Evolutionary conservation across 1,140 invertebrate species (phyloP), one percentile per base, ranked within the genome.

Genomic region (Triops longicaudatus): DNA sequence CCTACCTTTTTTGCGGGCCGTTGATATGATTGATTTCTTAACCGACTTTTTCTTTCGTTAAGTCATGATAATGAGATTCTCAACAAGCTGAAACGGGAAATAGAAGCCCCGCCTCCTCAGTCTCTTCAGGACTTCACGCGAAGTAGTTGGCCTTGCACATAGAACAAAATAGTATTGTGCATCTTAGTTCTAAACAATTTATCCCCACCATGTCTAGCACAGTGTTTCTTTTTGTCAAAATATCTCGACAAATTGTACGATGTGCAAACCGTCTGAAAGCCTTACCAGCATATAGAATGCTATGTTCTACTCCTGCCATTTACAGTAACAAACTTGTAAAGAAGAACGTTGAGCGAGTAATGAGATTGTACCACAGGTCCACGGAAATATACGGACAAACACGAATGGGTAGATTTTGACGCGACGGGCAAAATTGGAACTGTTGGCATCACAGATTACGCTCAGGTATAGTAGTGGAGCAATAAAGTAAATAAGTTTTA

Each of bases 371-470:
- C 17, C 1, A 63, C 6, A 63, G 50, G 50, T 63, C 91, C 87
- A 76, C 86, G 88, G 77, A 85, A 86, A 81, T 95, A 88, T 81
- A 93, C 93, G 5, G 90, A 95, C 75, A 93, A 95, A 82, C 96
- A 98, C 82, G 96, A 98, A 87, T 98, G 96, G 96, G 88, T 98
- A 26, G 83, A 86, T 74, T 82, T 96, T 17, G 86, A 93, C 28
- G 14, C 14, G 10, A 14, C 50, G 6, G 91, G 90, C 1, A 90
- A 91, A 78, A 87, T 92, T 78, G 96, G 93, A 26, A 94, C 90
- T 71, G 89, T 98, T 76, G 96, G 96, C 75, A 96, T 98, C 80
- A 94, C 94, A 44, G 85, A 94, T 82, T 96, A 97, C 85, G 96
- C 96, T 76, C 95, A 96, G 90, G 50, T 63, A 63, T 37, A 4